phyloP scores from a whole-genome alignment of 2,797 vertebrate species.

The Ceyx erithaca region DNA sequence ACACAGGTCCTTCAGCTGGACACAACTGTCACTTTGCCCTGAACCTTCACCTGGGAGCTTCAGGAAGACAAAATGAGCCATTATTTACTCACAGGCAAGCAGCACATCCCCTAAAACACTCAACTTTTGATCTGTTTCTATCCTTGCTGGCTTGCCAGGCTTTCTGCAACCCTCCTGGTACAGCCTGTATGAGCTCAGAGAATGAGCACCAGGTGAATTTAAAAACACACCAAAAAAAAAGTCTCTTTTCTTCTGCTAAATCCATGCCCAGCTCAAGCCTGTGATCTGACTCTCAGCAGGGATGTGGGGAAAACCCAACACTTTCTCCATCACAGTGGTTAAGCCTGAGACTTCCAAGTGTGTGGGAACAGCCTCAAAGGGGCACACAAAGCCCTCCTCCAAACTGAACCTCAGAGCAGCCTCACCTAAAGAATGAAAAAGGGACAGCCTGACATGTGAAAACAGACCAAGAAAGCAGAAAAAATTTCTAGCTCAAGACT shows the following conservation, averaged over 20 bases:
- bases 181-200: not conserved
- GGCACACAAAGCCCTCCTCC: not conserved
- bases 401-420: not conserved
- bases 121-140: not conserved
- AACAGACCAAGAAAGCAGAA: not conserved
- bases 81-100: not conserved
- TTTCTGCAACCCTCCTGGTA: not conserved
- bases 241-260: not conserved
- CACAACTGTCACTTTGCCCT: not conserved
- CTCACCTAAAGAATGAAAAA: not conserved
- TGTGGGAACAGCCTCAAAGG: not conserved
- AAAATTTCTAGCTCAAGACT: not conserved
- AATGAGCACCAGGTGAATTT: rapidly evolving
- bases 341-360: rapidly evolving
- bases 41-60: not conserved
- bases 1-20: not conserved
- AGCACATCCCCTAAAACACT: not conserved
- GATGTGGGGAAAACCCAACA: not conserved
- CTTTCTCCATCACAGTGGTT: not conserved
- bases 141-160: not conserved
- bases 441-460: not conserved
- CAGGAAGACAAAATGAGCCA: not conserved
- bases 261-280: not conserved
- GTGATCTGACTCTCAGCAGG: not conserved
- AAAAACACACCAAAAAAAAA: not conserved